A percentile compares a stretch with the other conserved stretches of the same genome.
These are phyloP conservation scores for Mus musculus DNA, from an alignment of 2,113 vertebrate genomes.

Conservation along the genomic window GRCm39 chr11:28969001-28969500, in stretches of 20 bases:
- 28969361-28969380: too few relatives aligned
- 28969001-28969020: neutral
- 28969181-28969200: too few relatives aligned
- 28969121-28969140: neutral
- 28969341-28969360: too few relatives aligned
- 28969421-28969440: neutral
- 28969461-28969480: neutral
- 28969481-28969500: neutral
- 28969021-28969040: neutral
- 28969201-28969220: too few relatives aligned
- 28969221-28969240: too few relatives aligned
- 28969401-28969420: neutral
- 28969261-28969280: too few relatives aligned
- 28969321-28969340: too few relatives aligned
- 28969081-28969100: neutral
- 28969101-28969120: neutral
- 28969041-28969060: neutral
- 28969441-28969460: neutral
- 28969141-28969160: neutral
- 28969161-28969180: neutral
- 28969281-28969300: too few relatives aligned
- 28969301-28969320: too few relatives aligned
- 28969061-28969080: neutral
- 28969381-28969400: neutral
- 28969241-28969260: too few relatives aligned